These are phyloP conservation scores for Aphrophora alni DNA, from an alignment of 2,888 invertebrate species.

Conservation along the genomic window DNA sequence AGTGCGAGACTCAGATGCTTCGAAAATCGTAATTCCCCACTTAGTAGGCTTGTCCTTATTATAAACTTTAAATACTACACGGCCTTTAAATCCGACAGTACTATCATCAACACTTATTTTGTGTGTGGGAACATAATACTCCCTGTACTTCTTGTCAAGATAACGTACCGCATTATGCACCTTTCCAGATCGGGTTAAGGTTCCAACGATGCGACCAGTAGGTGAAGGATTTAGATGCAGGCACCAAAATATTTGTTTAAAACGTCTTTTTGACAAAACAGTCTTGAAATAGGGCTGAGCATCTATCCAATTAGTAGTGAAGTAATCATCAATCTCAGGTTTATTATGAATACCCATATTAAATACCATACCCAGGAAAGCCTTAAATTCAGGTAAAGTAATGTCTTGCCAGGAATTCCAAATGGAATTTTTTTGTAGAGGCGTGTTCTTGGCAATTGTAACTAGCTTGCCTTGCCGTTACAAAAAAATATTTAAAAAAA, in stretches of 20 bases:
- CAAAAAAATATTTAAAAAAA: too few relatives aligned
- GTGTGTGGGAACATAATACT: background rate
- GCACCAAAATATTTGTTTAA: background rate
- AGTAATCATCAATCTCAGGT: background rate
- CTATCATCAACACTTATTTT: constrained; percentile 14
- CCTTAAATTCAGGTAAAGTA: background rate
- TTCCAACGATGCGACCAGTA: background rate
- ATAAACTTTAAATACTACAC: constrained; percentile 12
- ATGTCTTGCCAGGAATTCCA: background rate
- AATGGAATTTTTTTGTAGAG: background rate
- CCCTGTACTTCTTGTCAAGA: background rate
- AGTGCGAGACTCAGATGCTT: constrained; percentile 15
- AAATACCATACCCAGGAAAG: background rate
- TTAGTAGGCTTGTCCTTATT: background rate
- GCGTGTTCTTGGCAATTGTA: background rate
- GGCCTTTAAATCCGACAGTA: background rate
- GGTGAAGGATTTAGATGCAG: background rate
- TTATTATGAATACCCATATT: background rate
- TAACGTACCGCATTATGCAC: background rate
- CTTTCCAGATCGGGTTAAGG: background rate
- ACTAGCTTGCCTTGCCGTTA: too few relatives aligned
- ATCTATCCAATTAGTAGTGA: background rate
- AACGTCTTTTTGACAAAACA: background rate
- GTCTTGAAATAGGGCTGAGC: background rate
- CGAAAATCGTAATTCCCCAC: constrained; percentile 32